Conservation (phyloP, 2,888 invertebrate genomes). For the Halocaridina rubra region DNA sequence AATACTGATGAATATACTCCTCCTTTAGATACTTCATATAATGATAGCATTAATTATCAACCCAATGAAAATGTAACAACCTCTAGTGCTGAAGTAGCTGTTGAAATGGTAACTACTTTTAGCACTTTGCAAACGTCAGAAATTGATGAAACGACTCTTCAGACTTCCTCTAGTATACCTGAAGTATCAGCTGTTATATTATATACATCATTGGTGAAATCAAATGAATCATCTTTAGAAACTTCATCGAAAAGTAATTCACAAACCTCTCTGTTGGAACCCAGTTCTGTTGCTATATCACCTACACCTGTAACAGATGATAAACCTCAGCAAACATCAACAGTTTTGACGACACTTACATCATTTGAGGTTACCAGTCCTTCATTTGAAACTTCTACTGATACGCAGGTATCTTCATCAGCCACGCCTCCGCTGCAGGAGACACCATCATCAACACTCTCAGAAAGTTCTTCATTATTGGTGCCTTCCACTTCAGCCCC, state of each 20-base stretch:
- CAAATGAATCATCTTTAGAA: too few relatives aligned
- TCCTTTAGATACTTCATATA: not conserved
- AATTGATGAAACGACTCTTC: too few relatives aligned
- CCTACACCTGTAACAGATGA: not conserved
- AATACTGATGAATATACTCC: not conserved
- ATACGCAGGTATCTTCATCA: not conserved
- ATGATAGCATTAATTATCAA: too few relatives aligned
- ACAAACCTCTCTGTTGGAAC: not conserved
- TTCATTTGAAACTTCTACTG: not conserved
- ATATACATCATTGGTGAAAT: too few relatives aligned
- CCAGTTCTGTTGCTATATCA: not conserved
- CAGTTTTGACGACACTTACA: not conserved
- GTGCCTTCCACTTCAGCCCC: not conserved
- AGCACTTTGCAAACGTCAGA: too few relatives aligned
- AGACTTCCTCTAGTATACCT: too few relatives aligned
- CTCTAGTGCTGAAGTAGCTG: too few relatives aligned
- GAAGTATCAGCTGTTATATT: too few relatives aligned
- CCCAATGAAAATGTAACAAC: too few relatives aligned
- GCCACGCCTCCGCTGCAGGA: not conserved
- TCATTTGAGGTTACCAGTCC: not conserved
- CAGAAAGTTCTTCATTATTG: not conserved
- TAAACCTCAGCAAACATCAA: not conserved
- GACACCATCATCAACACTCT: not conserved
- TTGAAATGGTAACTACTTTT: too few relatives aligned
- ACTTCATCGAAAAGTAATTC: not conserved